phyloP scores from a whole-genome alignment of 35 echinoderm and acorn worm species.

The Apostichopus japonicus region DNA sequence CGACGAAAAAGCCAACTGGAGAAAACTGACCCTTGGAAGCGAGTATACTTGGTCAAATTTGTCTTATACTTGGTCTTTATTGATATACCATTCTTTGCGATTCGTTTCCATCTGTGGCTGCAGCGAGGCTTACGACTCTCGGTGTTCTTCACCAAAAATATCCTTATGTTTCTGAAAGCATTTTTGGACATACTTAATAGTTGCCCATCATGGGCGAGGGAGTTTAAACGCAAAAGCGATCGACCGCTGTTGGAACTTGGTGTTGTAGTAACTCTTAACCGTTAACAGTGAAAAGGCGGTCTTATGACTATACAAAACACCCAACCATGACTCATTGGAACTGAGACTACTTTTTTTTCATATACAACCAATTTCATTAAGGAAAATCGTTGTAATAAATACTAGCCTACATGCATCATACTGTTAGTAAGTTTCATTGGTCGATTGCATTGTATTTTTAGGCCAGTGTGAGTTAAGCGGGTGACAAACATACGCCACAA shows the following conservation, averaged over 20 bases:
- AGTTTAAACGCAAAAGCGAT: slow-evolving; percentile 50
- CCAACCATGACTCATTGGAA: too few relatives aligned
- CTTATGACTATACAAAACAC: too few relatives aligned
- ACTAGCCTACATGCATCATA: too few relatives aligned
- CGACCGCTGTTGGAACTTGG: slow-evolving; percentile 75
- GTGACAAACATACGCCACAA: too few relatives aligned
- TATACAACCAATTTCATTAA: too few relatives aligned
- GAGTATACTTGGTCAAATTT: slow-evolving; percentile 67
- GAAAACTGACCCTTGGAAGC: slow-evolving; percentile 51
- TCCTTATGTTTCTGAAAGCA: slow-evolving; percentile 82
- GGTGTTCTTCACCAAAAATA: slow-evolving; percentile 84
- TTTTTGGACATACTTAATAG: slow-evolving; percentile 67
- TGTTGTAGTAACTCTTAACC: slow-evolving; percentile 71
- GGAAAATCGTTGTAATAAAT: too few relatives aligned
- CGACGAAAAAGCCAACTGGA: slow-evolving; percentile 25
- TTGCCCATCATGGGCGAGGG: slow-evolving; percentile 56
- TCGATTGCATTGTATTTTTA: too few relatives aligned
- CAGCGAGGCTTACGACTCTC: slow-evolving; percentile 61
- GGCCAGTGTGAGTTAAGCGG: too few relatives aligned
- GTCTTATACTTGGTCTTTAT: slow-evolving; percentile 68
- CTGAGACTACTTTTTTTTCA: too few relatives aligned
- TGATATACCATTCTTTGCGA: slow-evolving; percentile 82
- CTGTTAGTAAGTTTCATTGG: too few relatives aligned
- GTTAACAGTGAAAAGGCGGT: background rate
- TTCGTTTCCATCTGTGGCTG: slow-evolving; percentile 84